phyloP scores from a whole-genome alignment of 2,113 vertebrate genomes.

The Charina bottae region DNA sequence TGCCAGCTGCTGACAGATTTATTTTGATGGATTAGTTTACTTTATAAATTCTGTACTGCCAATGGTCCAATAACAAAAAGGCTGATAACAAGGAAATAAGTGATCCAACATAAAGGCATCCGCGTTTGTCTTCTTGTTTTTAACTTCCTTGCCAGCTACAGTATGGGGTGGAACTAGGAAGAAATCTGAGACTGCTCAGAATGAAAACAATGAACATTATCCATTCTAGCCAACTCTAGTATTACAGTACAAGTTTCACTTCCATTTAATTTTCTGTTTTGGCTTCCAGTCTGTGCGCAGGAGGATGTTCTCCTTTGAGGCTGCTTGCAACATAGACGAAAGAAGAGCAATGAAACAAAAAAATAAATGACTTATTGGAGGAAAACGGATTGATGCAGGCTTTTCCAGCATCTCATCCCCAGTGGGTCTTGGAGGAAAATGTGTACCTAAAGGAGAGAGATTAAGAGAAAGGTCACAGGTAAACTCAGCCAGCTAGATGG shows the following conservation, averaged over 20 bases:
- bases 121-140: neutral
- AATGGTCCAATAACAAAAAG: too few relatives aligned
- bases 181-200: neutral
- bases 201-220: neutral
- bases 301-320: neutral
- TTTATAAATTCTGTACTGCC: too few relatives aligned
- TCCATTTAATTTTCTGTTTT: neutral
- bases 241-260: neutral
- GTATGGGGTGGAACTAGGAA: neutral
- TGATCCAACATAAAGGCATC: neutral
- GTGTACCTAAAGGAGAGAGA: neutral
- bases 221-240: neutral
- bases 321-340: neutral
- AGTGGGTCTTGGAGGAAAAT: neutral
- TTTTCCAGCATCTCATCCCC: neutral
- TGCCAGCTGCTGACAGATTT: too few relatives aligned
- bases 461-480: neutral
- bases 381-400: too few relatives aligned
- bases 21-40: too few relatives aligned
- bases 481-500: neutral
- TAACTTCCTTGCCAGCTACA: neutral
- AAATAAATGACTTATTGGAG: too few relatives aligned
- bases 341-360: too few relatives aligned
- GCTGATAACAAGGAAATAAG: too few relatives aligned
- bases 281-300: neutral